Base-by-base conservation (phyloP, 2,888 invertebrate genomes). In the Calameuta idolon region DNA sequence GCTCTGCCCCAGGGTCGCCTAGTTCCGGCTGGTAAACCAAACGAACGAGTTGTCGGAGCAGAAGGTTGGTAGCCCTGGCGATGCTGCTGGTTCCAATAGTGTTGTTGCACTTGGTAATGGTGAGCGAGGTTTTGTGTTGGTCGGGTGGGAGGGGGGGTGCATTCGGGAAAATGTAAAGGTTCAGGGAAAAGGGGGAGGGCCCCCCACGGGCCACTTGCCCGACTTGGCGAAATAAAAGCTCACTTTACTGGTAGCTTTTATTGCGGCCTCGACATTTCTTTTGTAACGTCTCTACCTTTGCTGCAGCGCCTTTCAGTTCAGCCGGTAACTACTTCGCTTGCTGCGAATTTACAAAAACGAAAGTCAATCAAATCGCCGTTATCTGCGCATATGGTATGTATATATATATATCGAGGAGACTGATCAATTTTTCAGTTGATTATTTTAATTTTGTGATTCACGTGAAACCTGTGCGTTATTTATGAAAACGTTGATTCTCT, bases 211-310 rank as follows among this genome's bases (percentile, higher is more conserved):
- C 87, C 85, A 87, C 87, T 89, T 85, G 85, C 79, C 83, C 87
- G 86, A 88, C 88, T 89, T 88, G 88, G 86, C 85, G 86, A 90
- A 90, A 89, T 89, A 90, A 90, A 89, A 90, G 88, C 88, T 87
- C 87, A 86, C 88, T 89, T 89, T 90, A 87, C 88, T 84, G 75
- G 84, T 83, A 87, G 87, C 89, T 89, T 90, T 89, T 88, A 89
- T 89, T 90, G 89, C 88, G 86, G 87, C 83, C 85, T 86, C 85
- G 84, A 85, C 87, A 81, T 88, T 87, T 85, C 88, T 87, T 89
- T 88, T 89, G 88, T 89, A 86, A 85, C 85, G 83, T n/a, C 34
- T 34, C 37, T 33, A 23, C 69, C 55, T 55, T 55, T 77, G 82
- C 82, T 79, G 80, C 84, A 81, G 84, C 82, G 82, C 84, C 85